Base-by-base conservation (phyloP, 2,888 invertebrate genomes). In the Acleris emargana region DNA sequence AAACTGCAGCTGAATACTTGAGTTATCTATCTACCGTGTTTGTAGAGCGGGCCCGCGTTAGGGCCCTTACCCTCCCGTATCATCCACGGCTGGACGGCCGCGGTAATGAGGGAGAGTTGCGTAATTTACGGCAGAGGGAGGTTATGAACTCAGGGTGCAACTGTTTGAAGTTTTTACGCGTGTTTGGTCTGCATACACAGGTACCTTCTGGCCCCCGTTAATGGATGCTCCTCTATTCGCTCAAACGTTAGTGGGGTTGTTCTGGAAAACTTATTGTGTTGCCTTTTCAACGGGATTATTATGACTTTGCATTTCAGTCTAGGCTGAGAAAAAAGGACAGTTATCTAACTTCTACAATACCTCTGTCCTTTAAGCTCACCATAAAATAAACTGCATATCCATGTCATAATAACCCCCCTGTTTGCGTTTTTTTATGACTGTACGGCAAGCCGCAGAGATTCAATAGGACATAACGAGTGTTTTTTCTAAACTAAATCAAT, bases 81-180 rank as follows among this genome's bases (percentile, higher is more conserved):
- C 86, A 83, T 81, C 84, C 76, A 88, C 83, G 89, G 88, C 80
- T 86, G 88, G 87, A 77, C 78, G 81, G 79, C 81, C 81, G 74
- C 84, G 71, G 86, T 90, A 91, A 91, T 88, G 91, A 91, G 91
- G 89, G 89, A 77, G 85, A 87, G 80, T 80, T 87, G 81, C 82
- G 87, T 85, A 88, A 88, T 87, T 87, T 84, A 88, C 86, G 81
- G 80, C 76, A 74, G 69, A 77, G 79, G 80, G 83, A 73, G 78
- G 77, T 76, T 83, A 78, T 78, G 82, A 84, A 80, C 84, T 74
- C 78, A 73, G 74, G 81, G 81, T 83, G 84, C 85, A 86, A 83
- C 84, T 88, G 88, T 91, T 91, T 91, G 91, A 91, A 90, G 86
- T 88, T 84, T 82, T 88, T 82, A 87, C 89, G 88, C 87, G 74